Conservation (phyloP, 2,113 vertebrate species). For the Aix galericulata region DNA sequence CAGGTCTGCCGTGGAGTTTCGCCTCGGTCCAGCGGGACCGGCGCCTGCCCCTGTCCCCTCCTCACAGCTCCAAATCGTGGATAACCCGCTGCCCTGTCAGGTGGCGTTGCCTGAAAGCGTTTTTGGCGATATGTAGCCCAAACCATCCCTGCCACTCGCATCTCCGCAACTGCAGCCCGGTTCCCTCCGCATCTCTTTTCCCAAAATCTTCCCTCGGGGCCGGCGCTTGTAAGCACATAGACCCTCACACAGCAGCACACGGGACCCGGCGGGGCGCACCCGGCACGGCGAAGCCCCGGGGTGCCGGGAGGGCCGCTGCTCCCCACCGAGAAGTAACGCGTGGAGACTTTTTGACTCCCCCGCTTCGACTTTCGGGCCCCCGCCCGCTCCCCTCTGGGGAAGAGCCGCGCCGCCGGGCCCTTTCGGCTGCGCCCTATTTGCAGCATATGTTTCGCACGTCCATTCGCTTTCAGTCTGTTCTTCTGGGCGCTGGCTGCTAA, state of each 20-base stretch:
- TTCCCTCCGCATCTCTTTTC: background rate
- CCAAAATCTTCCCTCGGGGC: background rate
- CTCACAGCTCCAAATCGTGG: background rate
- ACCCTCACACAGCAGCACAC: no score
- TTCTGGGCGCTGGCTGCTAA: conserved; percentile 79
- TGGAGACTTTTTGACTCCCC: background rate
- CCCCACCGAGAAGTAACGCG: background rate
- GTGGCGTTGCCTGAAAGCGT: background rate
- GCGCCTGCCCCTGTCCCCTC: background rate
- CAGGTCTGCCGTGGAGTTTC: background rate
- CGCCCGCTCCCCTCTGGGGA: background rate
- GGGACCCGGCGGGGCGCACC: background rate
- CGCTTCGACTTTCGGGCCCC: background rate
- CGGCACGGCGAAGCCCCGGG: background rate
- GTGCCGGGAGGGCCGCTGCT: background rate
- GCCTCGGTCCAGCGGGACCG: background rate
- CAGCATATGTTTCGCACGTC: conserved; percentile 75
- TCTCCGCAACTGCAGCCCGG: background rate
- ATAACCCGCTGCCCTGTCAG: background rate
- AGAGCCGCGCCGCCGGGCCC: background rate
- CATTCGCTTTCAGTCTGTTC: conserved; percentile 65
- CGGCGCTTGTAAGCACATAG: no score
- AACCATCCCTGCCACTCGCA: background rate
- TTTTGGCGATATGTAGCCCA: background rate
- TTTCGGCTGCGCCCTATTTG: conserved; percentile 65